phyloP scores from a whole-genome alignment of 1,140 invertebrate species.

The Drosophila miranda region DNA sequence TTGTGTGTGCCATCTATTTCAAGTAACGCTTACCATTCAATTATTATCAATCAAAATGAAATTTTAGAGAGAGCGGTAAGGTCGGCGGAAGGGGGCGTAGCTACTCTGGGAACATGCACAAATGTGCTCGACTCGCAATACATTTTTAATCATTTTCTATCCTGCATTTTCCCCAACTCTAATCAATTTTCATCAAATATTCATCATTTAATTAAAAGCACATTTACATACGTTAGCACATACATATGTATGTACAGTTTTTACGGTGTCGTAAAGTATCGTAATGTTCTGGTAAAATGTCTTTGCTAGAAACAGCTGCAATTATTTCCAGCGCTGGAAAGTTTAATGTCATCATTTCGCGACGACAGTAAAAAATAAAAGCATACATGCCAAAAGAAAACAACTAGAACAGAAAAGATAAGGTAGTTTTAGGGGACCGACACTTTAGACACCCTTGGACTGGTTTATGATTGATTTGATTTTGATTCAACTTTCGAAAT shows the following conservation, averaged over 20 bases:
- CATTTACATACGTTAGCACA: background rate
- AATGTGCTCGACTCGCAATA: slow-evolving; percentile 17
- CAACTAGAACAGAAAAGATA: background rate
- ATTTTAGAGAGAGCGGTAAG: background rate
- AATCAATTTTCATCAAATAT: slow-evolving; percentile 53
- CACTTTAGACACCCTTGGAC: no score
- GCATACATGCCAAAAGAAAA: background rate
- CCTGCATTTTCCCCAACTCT: slow-evolving; percentile 19
- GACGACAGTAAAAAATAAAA: background rate
- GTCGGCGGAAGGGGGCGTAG: slow-evolving; percentile 3
- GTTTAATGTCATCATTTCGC: slow-evolving; percentile 2
- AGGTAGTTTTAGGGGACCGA: no score
- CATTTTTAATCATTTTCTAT: slow-evolving; percentile 37
- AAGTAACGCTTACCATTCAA: slow-evolving; percentile 42
- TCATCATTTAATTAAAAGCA: slow-evolving; percentile 10
- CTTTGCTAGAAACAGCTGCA: slow-evolving; percentile 40
- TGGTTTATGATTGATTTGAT: no score
- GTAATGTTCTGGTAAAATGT: background rate
- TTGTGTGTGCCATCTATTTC: slow-evolving; percentile 1
- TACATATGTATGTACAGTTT: background rate
- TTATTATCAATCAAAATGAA: slow-evolving; percentile 60
- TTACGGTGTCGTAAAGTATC: slow-evolving; percentile 2
- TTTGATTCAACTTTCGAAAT: no score
- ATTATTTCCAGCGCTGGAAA: slow-evolving; percentile 12
- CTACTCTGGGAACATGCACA: slow-evolving; percentile 40